phyloP scores from a whole-genome alignment of 2,888 invertebrate genomes.

The Anagyrus pseudococci region DNA sequence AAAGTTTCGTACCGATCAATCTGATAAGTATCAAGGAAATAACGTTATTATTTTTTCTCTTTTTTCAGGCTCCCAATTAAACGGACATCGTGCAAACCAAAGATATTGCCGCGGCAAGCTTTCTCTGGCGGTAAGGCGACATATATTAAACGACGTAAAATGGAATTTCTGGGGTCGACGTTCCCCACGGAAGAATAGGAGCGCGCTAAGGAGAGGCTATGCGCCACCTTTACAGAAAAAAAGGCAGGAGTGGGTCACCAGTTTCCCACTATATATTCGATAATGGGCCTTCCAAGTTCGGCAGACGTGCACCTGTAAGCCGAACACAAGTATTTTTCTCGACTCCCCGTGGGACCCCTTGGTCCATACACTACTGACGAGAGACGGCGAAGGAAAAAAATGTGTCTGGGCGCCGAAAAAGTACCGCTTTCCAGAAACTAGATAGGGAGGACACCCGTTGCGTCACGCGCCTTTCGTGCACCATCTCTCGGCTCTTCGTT shows the following conservation, averaged over 20 bases:
- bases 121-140: no score
- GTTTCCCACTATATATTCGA: slow-evolving; percentile 50
- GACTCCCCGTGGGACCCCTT: not conserved
- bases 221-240: not conserved
- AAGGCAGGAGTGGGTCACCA: slow-evolving; percentile 47
- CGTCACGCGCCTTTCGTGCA: not conserved
- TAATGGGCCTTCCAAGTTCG: slow-evolving; percentile 41
- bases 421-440: slow-evolving; percentile 33
- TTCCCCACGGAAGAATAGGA: slow-evolving; percentile 41
- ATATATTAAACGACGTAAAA: slow-evolving; percentile 34
- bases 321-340: slow-evolving; percentile 14
- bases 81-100: no score
- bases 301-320: slow-evolving; percentile 42
- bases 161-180: slow-evolving; percentile 44
- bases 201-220: slow-evolving; percentile 11
- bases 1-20: no score
- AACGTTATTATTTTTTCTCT: no score
- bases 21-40: no score
- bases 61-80: no score
- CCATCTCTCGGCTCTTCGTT: not conserved
- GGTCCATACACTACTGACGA: not conserved
- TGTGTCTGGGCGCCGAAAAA: slow-evolving; percentile 16
- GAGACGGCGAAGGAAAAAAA: slow-evolving; percentile 12
- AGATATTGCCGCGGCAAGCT: no score
- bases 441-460: slow-evolving; percentile 17